Percentiles rank a stretch among this genome's conserved stretches.
These are phyloP conservation scores for Meda fulgida DNA, from an alignment of 2,797 vertebrate genomes.

Conservation along the genomic window DNA sequence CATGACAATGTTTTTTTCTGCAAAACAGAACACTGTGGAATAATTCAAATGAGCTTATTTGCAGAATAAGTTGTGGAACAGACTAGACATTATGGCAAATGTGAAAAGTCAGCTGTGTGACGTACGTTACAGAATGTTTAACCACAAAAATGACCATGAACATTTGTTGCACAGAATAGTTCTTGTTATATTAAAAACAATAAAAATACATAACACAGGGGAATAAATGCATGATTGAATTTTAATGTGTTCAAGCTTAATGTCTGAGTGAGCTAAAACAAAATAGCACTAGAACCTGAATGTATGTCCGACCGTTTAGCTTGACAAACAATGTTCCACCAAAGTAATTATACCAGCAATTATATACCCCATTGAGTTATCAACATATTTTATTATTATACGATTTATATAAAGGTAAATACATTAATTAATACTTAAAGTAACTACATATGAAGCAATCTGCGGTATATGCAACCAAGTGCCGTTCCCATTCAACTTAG, in stretches of 20 bases:
- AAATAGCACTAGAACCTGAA: background rate
- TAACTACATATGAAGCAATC: background rate
- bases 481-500: background rate
- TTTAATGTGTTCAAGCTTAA: background rate
- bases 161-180: background rate
- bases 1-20: no score
- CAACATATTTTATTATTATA: no score
- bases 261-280: background rate
- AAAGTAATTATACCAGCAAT: background rate
- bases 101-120: background rate
- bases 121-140: background rate
- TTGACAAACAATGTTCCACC: background rate
- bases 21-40: background rate
- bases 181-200: background rate
- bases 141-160: background rate
- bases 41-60: background rate
- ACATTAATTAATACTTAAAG: background rate
- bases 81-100: no score
- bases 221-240: no score
- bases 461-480: background rate
- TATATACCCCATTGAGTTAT: background rate
- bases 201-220: background rate
- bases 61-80: no score
- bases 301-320: background rate
- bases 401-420: no score